Conservation (phyloP, 2,888 invertebrate species). For the Parapristionchus giblindavisi region DNA sequence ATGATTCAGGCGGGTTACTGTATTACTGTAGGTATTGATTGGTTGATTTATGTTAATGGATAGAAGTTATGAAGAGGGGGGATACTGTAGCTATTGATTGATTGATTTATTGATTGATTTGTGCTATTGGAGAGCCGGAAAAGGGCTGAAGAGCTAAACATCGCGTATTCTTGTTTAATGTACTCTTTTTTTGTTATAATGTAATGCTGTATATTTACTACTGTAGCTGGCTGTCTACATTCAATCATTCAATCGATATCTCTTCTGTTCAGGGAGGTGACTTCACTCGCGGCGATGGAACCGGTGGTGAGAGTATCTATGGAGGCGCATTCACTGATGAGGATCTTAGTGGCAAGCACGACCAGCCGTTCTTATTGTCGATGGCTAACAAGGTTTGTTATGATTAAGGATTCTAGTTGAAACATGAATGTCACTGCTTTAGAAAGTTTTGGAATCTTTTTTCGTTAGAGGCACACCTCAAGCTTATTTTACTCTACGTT, state of each 20-base stretch:
- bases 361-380: slow-evolving; percentile 85
- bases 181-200: neutral
- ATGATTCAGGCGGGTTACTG: slow-evolving; percentile 77
- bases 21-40: neutral
- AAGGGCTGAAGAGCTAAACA: neutral
- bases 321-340: slow-evolving; percentile 98
- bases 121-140: neutral
- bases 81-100: too few species aligned
- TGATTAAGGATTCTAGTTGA: neutral
- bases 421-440: neutral
- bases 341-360: slow-evolving; percentile 77
- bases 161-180: slow-evolving; percentile 72
- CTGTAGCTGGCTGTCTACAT: too few species aligned
- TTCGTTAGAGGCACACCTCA: too few species aligned
- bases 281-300: slow-evolving; percentile 84
- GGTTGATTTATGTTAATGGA: too few species aligned
- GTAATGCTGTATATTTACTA: neutral
- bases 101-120: too few species aligned
- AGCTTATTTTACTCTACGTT: too few species aligned
- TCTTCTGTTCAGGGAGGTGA: slow-evolving; percentile 61
- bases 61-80: too few species aligned
- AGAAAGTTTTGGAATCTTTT: neutral
- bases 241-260: neutral
- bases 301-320: slow-evolving; percentile 97
- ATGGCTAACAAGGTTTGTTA: slow-evolving; percentile 94